phyloP scores from a whole-genome alignment of 2,113 vertebrate genomes.

The Baryphthengus martii region DNA sequence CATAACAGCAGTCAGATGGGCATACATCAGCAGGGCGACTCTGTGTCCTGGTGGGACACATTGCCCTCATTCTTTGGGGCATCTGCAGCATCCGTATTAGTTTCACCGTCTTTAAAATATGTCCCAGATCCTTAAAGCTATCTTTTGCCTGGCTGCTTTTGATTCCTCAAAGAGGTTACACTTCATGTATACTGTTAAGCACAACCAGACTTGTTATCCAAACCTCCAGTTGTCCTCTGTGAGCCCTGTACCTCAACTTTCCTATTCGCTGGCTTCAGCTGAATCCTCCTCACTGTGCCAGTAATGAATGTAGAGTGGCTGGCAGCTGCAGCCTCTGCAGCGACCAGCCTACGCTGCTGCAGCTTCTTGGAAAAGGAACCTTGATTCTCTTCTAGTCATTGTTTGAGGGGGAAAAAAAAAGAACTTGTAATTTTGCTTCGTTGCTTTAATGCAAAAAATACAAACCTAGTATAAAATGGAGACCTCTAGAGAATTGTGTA shows the following conservation, averaged over 20 bases:
- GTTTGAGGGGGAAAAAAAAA: neutral
- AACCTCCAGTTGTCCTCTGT: neutral
- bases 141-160: neutral
- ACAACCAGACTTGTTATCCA: neutral
- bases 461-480: conserved; percentile 4
- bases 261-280: neutral
- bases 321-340: neutral
- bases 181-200: neutral
- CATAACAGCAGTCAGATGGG: neutral
- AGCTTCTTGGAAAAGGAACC: neutral
- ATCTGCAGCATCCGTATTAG: neutral
- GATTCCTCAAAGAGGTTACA: neutral
- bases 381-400: neutral
- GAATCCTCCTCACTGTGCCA: neutral
- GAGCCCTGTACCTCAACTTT: neutral
- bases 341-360: neutral
- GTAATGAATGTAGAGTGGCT: neutral
- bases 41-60: neutral
- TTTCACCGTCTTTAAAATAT: neutral
- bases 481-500: neutral
- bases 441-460: neutral
- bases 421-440: neutral
- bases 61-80: neutral
- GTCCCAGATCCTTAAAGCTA: neutral
- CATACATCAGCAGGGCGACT: neutral